Evolutionary conservation across 2,888 invertebrate species (phyloP).

Genomic region (Saturnia pavonia): DNA sequence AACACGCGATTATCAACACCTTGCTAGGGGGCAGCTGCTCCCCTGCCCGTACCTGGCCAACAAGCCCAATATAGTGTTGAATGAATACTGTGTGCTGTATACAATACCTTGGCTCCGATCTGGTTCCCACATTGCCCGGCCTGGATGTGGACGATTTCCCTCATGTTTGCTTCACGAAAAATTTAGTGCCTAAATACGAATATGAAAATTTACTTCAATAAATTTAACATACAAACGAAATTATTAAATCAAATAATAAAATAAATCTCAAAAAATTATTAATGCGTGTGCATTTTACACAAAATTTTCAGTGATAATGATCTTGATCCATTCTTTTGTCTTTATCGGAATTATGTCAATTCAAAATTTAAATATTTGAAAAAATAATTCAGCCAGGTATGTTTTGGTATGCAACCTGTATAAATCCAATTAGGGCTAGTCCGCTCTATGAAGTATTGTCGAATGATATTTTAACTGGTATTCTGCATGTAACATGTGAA

Average conservation of each 20-base stretch:
- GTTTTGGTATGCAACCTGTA: not conserved
- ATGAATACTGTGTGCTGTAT: not conserved
- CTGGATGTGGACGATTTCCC: conserved; percentile 91
- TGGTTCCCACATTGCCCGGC: conserved; percentile 83
- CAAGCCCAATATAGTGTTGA: too few relatives aligned
- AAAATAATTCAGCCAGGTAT: conserved; percentile 3
- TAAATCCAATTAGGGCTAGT: not conserved
- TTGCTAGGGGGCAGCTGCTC: too few relatives aligned
- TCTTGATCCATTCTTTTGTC: conserved; percentile 44
- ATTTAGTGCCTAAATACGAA: conserved; percentile 52
- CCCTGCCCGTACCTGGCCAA: too few relatives aligned
- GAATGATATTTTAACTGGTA: not conserved
- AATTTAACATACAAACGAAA: conserved; percentile 50
- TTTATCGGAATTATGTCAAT: conserved; percentile 25
- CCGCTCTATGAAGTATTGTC: not conserved
- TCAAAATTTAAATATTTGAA: conserved; percentile 32
- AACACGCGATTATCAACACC: too few relatives aligned
- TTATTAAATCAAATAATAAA: conserved; percentile 31
- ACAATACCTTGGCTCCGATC: conserved; percentile 89
- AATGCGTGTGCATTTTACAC: conserved; percentile 54
- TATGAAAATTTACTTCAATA: conserved; percentile 45
- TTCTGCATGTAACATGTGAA: not conserved
- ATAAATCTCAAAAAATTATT: conserved; percentile 34
- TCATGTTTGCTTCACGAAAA: conserved; percentile 79
- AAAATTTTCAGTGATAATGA: conserved; percentile 51